Base-by-base conservation (phyloP, 2,797 vertebrate genomes). In the Poecilia gillii region DNA sequence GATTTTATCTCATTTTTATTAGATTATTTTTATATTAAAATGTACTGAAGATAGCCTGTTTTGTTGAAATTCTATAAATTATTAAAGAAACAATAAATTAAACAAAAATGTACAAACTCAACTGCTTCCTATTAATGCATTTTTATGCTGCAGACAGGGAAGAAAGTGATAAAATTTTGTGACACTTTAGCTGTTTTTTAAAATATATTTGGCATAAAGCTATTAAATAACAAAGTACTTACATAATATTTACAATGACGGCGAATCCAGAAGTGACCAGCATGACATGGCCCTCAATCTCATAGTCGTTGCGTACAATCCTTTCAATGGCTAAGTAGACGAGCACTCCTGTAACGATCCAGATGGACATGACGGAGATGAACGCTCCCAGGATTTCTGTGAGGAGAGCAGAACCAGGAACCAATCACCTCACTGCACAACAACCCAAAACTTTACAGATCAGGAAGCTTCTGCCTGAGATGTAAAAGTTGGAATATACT, bases 281-380 rank as follows among this genome's bases (percentile, higher is more conserved):
- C 98, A 99, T 99, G 70, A 97, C 97, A 0, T 92, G 93, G 0
- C 97, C 97, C 72, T 98, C 96, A 0, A 99, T 99, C 93, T 99
- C 98, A 0, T 98, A 99, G 94, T 99, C 97, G 0, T 97, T 96
- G 88, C 95, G 96, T 84, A 98, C 85, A 49, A 99, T 97, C 86
- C 98, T 97, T 80, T 97, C 94, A 0, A 97, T 94, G 18, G 98
- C 98, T 85, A 99, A 95, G 81, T 99, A 99, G 72, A 99, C 96
- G 18, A 99, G 95, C 53, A 94, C 96, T 0, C 95, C 98, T 0
- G 98, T 99, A 62, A 99, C 98, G 0, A 97, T 95, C 98, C 98
- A 99, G 91, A 99, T 99, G 82, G 98, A 99, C 70, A 99, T 91
- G 83, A 97, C 97, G 0, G 98, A 99, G 83, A 97, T 93, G 90